phyloP scores from a whole-genome alignment of 2,113 vertebrate genomes.

The Parus major region DNA sequence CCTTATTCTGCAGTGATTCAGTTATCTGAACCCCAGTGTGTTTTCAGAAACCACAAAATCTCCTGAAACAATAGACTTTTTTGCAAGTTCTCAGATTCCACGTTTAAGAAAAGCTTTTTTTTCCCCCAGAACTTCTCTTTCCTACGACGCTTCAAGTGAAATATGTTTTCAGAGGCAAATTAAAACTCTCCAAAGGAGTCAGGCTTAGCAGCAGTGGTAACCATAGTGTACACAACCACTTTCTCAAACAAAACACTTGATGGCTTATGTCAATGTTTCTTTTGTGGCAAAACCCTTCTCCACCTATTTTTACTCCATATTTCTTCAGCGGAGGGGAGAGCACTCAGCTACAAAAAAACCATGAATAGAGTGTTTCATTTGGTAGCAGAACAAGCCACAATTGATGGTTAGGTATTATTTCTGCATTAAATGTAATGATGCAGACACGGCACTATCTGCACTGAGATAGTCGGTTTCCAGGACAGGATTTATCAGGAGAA shows the following conservation, averaged over 20 bases:
- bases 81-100: background rate
- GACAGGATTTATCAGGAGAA: constrained; percentile 16
- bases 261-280: constrained; percentile 51
- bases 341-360: background rate
- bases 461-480: constrained; percentile 34
- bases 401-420: constrained; percentile 41
- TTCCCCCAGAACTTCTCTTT: background rate
- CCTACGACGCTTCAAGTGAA: accelerated
- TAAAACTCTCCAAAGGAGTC: constrained; percentile 16
- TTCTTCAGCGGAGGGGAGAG: background rate
- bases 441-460: background rate
- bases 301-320: constrained; percentile 47
- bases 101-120: background rate
- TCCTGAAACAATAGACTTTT: background rate
- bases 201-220: background rate
- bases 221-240: background rate
- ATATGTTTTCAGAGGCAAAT: background rate
- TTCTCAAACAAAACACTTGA: constrained; percentile 24
- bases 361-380: constrained; percentile 28
- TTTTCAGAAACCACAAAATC: constrained; percentile 9
- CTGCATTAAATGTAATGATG: constrained; percentile 35
- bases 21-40: background rate
- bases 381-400: constrained; percentile 32
- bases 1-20: background rate
- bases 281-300: constrained; percentile 54